A percentile compares a stretch with the other conserved stretches of the same genome.
Conservation (phyloP, 2,888 invertebrate genomes). For the Lasioglossum pauxillum region DNA sequence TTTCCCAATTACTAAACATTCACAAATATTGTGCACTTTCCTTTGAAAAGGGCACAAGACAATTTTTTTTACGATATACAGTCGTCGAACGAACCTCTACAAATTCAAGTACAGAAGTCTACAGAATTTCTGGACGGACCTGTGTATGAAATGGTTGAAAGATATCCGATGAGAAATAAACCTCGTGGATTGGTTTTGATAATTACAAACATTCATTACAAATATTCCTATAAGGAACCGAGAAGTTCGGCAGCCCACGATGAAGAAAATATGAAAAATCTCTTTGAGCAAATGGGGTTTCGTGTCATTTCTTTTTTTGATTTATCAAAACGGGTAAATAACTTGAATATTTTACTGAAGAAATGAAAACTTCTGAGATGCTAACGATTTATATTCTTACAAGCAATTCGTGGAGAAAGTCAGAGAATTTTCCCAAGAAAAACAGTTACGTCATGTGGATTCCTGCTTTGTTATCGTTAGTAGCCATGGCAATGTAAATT, state of each 20-base stretch:
- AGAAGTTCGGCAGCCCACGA: constrained; percentile 76
- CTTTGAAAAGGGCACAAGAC: constrained; percentile 36
- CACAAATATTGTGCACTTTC: not conserved
- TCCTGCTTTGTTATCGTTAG: constrained; percentile 81
- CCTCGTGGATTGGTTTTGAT: constrained; percentile 81
- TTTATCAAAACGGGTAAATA: constrained; percentile 75
- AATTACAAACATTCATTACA: constrained; percentile 77
- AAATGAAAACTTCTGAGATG: not conserved
- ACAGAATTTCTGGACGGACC: constrained; percentile 74
- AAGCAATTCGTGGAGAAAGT: constrained; percentile 74
- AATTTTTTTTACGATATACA: constrained; percentile 68
- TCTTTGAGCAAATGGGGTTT: constrained; percentile 82
- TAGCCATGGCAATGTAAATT: constrained; percentile 77
- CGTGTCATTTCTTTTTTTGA: constrained; percentile 67
- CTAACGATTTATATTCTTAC: constrained; percentile 29
- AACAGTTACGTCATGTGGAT: constrained; percentile 74
- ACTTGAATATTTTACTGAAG: not conserved
- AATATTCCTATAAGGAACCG: constrained; percentile 18
- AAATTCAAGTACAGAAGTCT: constrained; percentile 76
- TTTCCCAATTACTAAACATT: not conserved
- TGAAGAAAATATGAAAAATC: constrained; percentile 72
- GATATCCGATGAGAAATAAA: constrained; percentile 80
- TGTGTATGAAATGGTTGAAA: constrained; percentile 61
- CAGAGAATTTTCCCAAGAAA: constrained; percentile 71
- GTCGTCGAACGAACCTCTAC: constrained; percentile 64